phyloP scores from a whole-genome alignment of 1,140 invertebrate genomes.

The Rhysida immarginata region DNA sequence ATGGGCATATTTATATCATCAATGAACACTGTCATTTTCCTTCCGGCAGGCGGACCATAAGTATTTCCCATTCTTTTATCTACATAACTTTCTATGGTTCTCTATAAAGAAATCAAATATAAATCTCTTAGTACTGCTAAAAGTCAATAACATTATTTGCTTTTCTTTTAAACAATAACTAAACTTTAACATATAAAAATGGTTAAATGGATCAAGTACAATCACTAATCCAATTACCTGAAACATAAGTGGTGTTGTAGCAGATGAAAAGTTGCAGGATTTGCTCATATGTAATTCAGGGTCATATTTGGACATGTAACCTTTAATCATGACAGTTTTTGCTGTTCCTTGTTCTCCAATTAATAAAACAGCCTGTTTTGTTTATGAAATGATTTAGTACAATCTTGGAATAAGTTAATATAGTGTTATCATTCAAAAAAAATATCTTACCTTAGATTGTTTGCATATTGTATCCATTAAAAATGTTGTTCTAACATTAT shows the following conservation, averaged over 20 bases:
- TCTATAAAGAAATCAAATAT: slow-evolving; percentile 34
- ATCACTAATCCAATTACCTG: slow-evolving; percentile 39
- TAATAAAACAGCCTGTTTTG: slow-evolving; percentile 54
- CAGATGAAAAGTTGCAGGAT: slow-evolving; percentile 89
- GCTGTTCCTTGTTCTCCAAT: slow-evolving; percentile 91
- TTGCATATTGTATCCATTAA: slow-evolving; percentile 73
- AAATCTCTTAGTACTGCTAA: too few species aligned
- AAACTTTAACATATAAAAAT: too few species aligned
- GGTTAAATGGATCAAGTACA: too few species aligned
- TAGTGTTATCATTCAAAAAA: background rate
- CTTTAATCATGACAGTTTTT: slow-evolving; percentile 93
- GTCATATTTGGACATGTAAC: slow-evolving; percentile 82
- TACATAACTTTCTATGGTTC: slow-evolving; percentile 90
- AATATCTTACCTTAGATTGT: slow-evolving; percentile 45
- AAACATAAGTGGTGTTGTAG: slow-evolving; percentile 85
- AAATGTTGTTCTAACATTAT: slow-evolving; percentile 85
- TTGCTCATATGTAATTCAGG: slow-evolving; percentile 68
- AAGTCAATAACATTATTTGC: too few species aligned
- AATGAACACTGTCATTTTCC: slow-evolving; percentile 86
- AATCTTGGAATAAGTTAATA: background rate
- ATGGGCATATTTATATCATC: slow-evolving; percentile 92
- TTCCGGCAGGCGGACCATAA: slow-evolving; percentile 81
- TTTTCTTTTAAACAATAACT: too few species aligned
- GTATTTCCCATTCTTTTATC: slow-evolving; percentile 89
- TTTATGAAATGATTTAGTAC: too few species aligned